These are phyloP conservation scores for Caenorhabditis becei DNA, from an alignment of 2,888 invertebrate species.

Conservation along the genomic window DNA sequence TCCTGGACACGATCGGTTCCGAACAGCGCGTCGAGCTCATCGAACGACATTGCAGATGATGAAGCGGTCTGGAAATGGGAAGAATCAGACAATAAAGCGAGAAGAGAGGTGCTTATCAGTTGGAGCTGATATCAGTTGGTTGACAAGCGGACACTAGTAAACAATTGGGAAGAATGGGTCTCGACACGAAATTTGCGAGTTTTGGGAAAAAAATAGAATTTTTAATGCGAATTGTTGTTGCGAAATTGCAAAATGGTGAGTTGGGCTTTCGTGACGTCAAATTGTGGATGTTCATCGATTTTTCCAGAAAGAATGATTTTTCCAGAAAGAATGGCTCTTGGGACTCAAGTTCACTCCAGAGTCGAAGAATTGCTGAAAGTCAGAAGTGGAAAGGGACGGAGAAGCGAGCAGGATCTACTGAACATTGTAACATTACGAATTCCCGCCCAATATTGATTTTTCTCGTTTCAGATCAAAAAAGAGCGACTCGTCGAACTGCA, in stretches of 20 bases:
- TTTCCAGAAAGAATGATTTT: no score
- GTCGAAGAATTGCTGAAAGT: slow-evolving; percentile 43
- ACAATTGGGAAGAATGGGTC: no score
- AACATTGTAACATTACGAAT: slow-evolving; percentile 6
- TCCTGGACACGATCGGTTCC: slow-evolving; percentile 64
- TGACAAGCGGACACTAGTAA: no score
- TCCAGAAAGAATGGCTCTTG: slow-evolving; percentile 43
- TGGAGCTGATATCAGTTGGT: no score
- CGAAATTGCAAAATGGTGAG: no score
- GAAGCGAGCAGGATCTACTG: background rate
- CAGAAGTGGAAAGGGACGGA: background rate
- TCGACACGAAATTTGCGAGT: no score
- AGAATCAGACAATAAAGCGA: no score
- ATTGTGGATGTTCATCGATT: background rate
- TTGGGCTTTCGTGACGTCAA: background rate
- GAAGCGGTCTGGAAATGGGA: slow-evolving; percentile 25
- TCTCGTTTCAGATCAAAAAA: no score
- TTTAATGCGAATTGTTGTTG: no score
- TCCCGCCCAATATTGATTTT: background rate
- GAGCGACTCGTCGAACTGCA: no score
- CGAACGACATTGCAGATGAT: slow-evolving; percentile 51
- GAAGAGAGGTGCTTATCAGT: no score
- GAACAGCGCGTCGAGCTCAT: slow-evolving; percentile 54
- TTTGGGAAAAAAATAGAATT: no score
- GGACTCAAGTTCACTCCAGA: slow-evolving; percentile 36